These are phyloP conservation scores for Lichenostomus cassidix DNA, from an alignment of 2,113 vertebrate species.

Conservation along the genomic window DNA sequence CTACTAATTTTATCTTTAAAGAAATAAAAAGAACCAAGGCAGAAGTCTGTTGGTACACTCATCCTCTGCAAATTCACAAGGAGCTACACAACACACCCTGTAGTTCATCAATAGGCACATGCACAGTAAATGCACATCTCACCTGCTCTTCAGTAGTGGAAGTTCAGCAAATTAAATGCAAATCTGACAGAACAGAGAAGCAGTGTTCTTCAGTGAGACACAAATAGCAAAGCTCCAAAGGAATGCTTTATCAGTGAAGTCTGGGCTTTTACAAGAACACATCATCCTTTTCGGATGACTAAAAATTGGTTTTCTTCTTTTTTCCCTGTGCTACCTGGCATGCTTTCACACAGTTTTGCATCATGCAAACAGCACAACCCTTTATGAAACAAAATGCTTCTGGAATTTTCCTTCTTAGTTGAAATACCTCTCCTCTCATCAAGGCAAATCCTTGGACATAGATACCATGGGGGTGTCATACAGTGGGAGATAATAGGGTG, in stretches of 20 bases:
- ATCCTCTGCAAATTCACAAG: neutral
- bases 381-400: neutral
- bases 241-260: neutral
- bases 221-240: neutral
- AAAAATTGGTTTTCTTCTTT: neutral
- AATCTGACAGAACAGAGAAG: neutral
- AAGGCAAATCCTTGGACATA: neutral
- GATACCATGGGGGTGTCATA: neutral
- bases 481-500: neutral
- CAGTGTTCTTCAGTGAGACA: neutral
- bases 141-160: neutral
- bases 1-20: neutral
- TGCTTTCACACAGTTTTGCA: neutral
- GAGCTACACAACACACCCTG: neutral
- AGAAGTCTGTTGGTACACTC: neutral
- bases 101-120: rapidly evolving
- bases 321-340: neutral
- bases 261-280: neutral
- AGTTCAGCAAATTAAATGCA: neutral
- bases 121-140: neutral
- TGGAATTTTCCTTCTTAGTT: neutral
- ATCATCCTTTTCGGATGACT: neutral
- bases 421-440: neutral
- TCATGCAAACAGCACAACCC: neutral
- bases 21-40: neutral